Conservation (phyloP, 2,113 vertebrate species). For the Semicossyphus pulcher region DNA sequence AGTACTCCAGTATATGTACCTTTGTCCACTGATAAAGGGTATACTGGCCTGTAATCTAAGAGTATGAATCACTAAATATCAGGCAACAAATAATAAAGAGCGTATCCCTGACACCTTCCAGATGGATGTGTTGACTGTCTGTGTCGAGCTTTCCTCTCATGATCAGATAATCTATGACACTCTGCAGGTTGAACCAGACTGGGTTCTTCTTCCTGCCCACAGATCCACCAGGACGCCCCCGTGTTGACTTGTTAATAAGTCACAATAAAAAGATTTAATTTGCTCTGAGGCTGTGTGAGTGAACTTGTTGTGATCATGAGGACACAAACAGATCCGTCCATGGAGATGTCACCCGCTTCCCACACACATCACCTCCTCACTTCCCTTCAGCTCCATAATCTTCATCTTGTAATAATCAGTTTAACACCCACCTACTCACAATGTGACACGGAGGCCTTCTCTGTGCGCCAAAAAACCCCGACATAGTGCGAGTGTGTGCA, state of each 20-base stretch:
- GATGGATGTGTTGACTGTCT: not conserved
- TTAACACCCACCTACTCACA: slow-evolving; percentile 54
- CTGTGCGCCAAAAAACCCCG: not conserved
- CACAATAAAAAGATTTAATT: not conserved
- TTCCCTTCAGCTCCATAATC: slow-evolving; percentile 17
- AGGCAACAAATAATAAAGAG: not conserved
- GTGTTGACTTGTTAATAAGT: not conserved
- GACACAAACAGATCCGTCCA: not conserved
- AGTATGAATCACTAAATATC: not conserved
- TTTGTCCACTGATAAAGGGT: not conserved
- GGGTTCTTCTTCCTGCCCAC: not conserved
- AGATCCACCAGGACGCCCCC: not conserved
- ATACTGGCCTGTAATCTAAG: not conserved
- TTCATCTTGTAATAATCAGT: not conserved
- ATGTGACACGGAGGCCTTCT: slow-evolving; percentile 30
- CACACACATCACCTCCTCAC: slow-evolving; percentile 31
- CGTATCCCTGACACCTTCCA: not conserved
- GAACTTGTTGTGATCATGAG: not conserved
- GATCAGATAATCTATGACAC: not conserved
- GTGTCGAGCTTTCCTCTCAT: not conserved
- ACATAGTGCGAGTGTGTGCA: slow-evolving; percentile 1
- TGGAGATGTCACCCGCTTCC: slow-evolving; percentile 29
- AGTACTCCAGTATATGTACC: too few relatives aligned
- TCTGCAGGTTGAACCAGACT: not conserved
- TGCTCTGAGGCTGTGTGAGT: not conserved